Evolutionary conservation across 2,888 invertebrate species (phyloP), one percentile per base, ranked within the genome.

Genomic region (Lagria hirta): DNA sequence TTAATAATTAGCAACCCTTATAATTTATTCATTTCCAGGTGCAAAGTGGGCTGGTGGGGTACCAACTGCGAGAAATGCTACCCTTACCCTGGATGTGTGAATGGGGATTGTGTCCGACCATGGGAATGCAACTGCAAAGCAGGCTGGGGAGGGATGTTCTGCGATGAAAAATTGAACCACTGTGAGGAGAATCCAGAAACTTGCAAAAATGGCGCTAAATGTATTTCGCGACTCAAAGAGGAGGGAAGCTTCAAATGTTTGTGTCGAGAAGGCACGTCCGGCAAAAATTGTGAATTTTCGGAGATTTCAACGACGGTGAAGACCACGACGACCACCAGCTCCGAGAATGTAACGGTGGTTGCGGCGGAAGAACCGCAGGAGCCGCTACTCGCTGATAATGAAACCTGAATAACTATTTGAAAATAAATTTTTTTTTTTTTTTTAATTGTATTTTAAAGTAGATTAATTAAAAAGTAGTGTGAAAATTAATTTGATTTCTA

Each of bases 111-210:
- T 69, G 78, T 77, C 41, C 75, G 84, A 34, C 92, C 94, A 1
- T 94, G 92, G 92, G 89, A 94, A 68, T 95, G 95, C 70, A 80
- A 83, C 63, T 95, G 95, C 69, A 77, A 85, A 55, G 77, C 82
- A 1, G 93, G 93, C 33, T 92, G 89, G 89, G 89, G 91, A 29
- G 94, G 94, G 53, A 86, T 92, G 78, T 80, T 91, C 10, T 95
- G 95, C 68, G 88, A 93, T 68, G 88, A 92, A 82, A 91, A 87
- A 64, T 73, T 92, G 37, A 89, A 85, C 59, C 89, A 84, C 73
- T 94, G 94, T 73, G 86, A 86, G 42, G 83, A 84, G 46, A 82
- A 92, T 64, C 77, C 80, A 1, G 77, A 75, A 33, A 78, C 82
- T 0, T 94, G 94, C 63, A 78, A 81, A 66, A 91, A 94, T 66